Evolutionary conservation across 1,140 invertebrate genomes (phyloP).

Genomic region (Tyrophagus putrescentiae): DNA sequence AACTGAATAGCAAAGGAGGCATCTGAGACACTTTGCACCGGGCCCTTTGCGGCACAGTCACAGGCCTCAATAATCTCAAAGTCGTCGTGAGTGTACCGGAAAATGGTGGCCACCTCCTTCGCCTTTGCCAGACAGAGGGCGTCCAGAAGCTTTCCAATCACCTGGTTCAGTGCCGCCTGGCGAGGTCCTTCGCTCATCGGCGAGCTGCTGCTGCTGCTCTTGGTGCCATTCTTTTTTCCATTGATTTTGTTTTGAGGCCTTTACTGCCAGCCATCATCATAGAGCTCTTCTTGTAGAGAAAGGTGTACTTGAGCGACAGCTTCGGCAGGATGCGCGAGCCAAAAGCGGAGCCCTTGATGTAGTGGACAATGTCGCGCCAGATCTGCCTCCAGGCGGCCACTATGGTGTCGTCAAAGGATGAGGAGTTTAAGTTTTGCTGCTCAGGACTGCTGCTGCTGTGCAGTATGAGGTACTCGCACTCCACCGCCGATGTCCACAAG

Average conservation of each 20-base stretch:
- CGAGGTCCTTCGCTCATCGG: background rate
- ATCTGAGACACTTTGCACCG: background rate
- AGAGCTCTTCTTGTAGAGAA: background rate
- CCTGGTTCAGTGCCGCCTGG: background rate
- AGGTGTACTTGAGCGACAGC: background rate
- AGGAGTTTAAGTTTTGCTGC: background rate
- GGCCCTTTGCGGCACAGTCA: slow-evolving; percentile 1
- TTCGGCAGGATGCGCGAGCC: background rate
- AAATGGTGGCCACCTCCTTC: background rate
- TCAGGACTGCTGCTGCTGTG: background rate
- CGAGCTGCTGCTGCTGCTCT: background rate
- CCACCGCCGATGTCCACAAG: slow-evolving; percentile 6
- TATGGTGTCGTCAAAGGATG: background rate
- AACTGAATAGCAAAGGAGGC: slow-evolving; percentile 9
- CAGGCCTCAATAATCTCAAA: slow-evolving; percentile 16
- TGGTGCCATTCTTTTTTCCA: background rate
- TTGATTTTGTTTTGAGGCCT: no score
- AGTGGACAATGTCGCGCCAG: slow-evolving; percentile 12
- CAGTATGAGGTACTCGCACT: slow-evolving; percentile 4
- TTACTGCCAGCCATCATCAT: no score
- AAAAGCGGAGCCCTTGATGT: background rate
- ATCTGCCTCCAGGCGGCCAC: slow-evolving; percentile 6
- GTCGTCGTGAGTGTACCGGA: slow-evolving; percentile 13
- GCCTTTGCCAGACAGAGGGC: background rate
- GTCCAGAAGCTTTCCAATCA: slow-evolving; percentile 10